These are phyloP conservation scores for Carposina sasakii DNA, from an alignment of 1,140 invertebrate species.

Conservation along the genomic window DNA sequence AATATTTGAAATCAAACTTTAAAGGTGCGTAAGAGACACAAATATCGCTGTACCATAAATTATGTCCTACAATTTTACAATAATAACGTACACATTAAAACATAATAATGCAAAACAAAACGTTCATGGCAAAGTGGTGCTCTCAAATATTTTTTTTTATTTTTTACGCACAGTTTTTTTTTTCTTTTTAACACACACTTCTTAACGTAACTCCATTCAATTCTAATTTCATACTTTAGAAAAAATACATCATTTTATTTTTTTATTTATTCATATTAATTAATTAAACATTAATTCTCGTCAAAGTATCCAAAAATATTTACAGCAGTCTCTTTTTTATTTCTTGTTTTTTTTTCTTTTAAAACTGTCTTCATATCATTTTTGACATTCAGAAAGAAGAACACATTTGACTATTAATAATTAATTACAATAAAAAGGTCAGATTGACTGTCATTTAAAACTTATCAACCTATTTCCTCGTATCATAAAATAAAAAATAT, in stretches of 20 bases:
- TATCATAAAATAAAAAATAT: too few species aligned
- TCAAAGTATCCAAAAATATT: constrained; percentile 47
- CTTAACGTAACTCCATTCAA: constrained; percentile 19
- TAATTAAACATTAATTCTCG: constrained; percentile 24
- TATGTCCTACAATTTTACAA: too few species aligned
- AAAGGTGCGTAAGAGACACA: too few species aligned
- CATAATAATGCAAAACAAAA: too few species aligned
- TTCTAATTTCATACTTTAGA: constrained; percentile 48
- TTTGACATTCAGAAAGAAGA: constrained; percentile 26
- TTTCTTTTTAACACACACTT: constrained; percentile 10
- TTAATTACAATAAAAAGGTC: constrained; percentile 27
- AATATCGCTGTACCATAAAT: too few species aligned
- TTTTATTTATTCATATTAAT: constrained; percentile 26
- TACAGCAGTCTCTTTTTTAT: constrained; percentile 36
- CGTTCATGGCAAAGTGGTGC: constrained; percentile 30
- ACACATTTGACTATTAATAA: constrained; percentile 58
- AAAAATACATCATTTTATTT: constrained; percentile 57
- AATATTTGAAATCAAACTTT: too few species aligned
- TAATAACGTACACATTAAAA: too few species aligned
- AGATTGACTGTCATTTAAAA: constrained; percentile 10
- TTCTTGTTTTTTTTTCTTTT: background rate
- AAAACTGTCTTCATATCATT: constrained; percentile 33
- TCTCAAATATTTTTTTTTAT: constrained; percentile 15
- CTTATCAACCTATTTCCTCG: too few species aligned
- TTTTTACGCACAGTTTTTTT: constrained; percentile 11